phyloP scores from a whole-genome alignment of 2,888 invertebrate species.

The Slavum lentiscoides region DNA sequence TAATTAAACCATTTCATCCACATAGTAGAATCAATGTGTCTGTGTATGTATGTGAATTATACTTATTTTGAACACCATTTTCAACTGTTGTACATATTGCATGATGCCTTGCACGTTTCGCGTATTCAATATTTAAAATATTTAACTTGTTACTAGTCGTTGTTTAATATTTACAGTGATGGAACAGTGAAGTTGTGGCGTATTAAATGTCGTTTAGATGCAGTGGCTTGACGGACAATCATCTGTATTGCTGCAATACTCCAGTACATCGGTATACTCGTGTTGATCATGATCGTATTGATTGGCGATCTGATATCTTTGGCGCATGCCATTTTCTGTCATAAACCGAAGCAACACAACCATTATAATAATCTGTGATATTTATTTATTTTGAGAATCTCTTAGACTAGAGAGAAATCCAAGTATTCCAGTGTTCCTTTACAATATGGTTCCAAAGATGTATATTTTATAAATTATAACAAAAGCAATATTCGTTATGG shows the following conservation, averaged over 20 bases:
- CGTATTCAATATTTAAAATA: conserved; percentile 6
- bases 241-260: conserved; percentile 21
- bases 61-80: conserved; percentile 6
- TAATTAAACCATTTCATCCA: neutral
- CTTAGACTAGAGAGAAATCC: conserved; percentile 2
- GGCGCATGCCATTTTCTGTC: conserved; percentile 25
- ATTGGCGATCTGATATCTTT: conserved; percentile 38
- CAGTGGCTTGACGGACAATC: conserved; percentile 50
- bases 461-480: neutral
- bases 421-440: conserved; percentile 43
- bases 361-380: conserved; percentile 41
- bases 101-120: conserved; percentile 20
- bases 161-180: conserved; percentile 51
- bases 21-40: neutral
- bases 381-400: conserved; percentile 39
- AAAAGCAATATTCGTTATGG: conserved; percentile 14
- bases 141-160: conserved; percentile 26
- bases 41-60: neutral
- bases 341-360: conserved; percentile 32
- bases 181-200: conserved; percentile 53
- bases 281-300: conserved; percentile 33
- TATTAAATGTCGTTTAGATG: conserved; percentile 47
- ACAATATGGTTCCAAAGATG: conserved; percentile 37
- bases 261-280: conserved; percentile 41
- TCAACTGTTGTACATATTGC: conserved; percentile 17